phyloP scores from a whole-genome alignment of 2,113 vertebrate genomes.

The Aix galericulata region DNA sequence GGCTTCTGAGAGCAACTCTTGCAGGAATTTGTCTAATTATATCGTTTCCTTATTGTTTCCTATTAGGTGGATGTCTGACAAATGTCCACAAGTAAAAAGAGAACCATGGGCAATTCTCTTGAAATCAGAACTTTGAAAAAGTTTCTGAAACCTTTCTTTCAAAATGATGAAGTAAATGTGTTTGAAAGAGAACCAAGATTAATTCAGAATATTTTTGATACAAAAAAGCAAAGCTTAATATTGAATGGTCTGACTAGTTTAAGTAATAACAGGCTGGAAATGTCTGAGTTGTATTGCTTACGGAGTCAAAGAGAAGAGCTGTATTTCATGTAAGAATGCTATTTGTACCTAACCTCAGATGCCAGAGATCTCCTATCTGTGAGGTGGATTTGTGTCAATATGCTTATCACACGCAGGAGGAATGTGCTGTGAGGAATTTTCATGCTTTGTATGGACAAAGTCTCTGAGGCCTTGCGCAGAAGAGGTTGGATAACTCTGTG shows the following conservation, averaged over 20 bases:
- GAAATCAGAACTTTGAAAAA: not conserved
- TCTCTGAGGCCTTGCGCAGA: not conserved
- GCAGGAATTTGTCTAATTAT: not conserved
- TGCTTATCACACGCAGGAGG: not conserved
- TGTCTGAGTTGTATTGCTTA: not conserved
- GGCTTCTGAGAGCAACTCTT: not conserved
- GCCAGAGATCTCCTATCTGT: not conserved
- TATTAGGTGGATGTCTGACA: not conserved
- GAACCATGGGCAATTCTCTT: not conserved
- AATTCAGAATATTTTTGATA: not conserved
- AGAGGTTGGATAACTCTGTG: not conserved
- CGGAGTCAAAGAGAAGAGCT: not conserved
- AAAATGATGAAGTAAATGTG: not conserved
- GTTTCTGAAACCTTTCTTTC: conserved; percentile 1
- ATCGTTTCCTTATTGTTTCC: not conserved
- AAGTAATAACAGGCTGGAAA: not conserved
- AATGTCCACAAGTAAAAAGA: conserved; percentile 6
- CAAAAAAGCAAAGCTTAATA: not conserved
- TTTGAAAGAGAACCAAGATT: not conserved
- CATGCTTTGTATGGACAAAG: not conserved
- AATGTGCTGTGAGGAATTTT: conserved; percentile 11
- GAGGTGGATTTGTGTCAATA: conserved; percentile 38
- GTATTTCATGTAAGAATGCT: not conserved
- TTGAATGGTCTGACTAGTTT: not conserved
- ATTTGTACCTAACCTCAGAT: not conserved